A percentile compares a stretch with the other conserved stretches of the same genome.
These are phyloP conservation scores for Crenuchus spilurus DNA, from an alignment of 2,797 vertebrate genomes.

Conservation along the genomic window DNA sequence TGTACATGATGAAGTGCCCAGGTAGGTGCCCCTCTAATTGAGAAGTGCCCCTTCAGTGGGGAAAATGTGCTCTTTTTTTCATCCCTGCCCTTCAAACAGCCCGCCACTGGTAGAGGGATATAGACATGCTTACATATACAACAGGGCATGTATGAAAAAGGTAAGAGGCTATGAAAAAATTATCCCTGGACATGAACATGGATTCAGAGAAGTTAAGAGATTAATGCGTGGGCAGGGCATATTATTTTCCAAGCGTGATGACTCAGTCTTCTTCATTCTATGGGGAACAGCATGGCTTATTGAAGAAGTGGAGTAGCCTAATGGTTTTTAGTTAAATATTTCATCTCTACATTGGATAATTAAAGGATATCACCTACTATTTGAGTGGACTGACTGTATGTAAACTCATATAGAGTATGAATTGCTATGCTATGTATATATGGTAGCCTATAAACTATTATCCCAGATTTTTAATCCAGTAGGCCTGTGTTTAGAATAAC, in stretches of 20 bases:
- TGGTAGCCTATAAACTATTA: background rate
- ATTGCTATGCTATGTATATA: background rate
- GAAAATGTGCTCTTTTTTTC: too few species aligned
- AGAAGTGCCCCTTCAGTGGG: too few species aligned
- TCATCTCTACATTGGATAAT: constrained; percentile 10
- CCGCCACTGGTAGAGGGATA: too few species aligned
- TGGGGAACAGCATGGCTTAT: background rate
- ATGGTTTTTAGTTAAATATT: constrained; percentile 10
- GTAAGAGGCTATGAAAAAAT: background rate
- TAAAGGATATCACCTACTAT: background rate
- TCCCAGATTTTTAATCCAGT: too few species aligned
- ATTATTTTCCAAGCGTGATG: background rate
- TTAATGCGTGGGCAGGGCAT: background rate
- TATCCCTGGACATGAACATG: background rate
- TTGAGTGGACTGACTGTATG: background rate
- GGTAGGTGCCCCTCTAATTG: too few species aligned
- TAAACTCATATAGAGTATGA: background rate
- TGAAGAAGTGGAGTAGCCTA: constrained; percentile 17
- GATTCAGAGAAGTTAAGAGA: background rate
- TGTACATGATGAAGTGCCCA: too few species aligned
- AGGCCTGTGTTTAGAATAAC: background rate
- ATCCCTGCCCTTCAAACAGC: too few species aligned
- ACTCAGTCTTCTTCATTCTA: background rate
- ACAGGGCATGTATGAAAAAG: background rate
- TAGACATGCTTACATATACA: background rate